Percentiles rank a stretch among this genome's conserved stretches.
Evolutionary conservation across 2,113 vertebrate species (phyloP).

Genomic region (Boleophthalmus pectinirostris): DNA sequence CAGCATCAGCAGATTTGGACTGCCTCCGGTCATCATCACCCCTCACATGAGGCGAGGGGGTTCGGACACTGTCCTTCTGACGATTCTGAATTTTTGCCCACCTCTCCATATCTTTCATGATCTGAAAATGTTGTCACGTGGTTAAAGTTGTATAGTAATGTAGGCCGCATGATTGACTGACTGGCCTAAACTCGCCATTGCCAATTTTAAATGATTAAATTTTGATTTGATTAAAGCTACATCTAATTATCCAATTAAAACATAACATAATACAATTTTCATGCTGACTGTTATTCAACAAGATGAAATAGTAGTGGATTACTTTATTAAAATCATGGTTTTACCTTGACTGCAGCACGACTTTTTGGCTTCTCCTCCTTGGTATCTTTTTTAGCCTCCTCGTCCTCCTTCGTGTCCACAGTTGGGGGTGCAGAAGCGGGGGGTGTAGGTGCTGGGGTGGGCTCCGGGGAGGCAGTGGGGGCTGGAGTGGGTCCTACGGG

Average conservation of each 20-base stretch:
- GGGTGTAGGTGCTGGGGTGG: not conserved
- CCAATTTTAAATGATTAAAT: not conserved
- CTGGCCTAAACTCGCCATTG: too few relatives aligned
- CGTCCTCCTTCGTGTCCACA: slow-evolving; percentile 70
- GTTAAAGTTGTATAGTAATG: too few relatives aligned
- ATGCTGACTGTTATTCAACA: too few relatives aligned
- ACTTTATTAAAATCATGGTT: not conserved
- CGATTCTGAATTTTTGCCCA: slow-evolving; percentile 85
- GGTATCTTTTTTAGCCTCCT: slow-evolving; percentile 68
- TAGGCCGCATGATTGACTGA: too few relatives aligned
- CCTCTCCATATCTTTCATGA: slow-evolving; percentile 86
- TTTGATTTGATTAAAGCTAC: not conserved
- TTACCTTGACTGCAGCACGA: slow-evolving; percentile 81
- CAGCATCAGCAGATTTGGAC: slow-evolving; percentile 81
- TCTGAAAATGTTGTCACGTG: slow-evolving; percentile 59
- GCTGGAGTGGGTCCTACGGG: not conserved
- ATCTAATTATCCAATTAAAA: not conserved
- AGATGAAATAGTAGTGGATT: not conserved
- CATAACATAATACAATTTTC: not conserved
- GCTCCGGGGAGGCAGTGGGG: not conserved
- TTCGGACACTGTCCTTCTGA: slow-evolving; percentile 77
- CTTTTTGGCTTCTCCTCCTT: slow-evolving; percentile 79
- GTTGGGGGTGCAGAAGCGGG: not conserved
- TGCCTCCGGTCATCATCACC: slow-evolving; percentile 68
- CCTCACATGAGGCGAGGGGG: slow-evolving; percentile 71